These are phyloP conservation scores for Nezara viridula DNA, from an alignment of 2,888 invertebrate genomes.

Conservation along the genomic window DNA sequence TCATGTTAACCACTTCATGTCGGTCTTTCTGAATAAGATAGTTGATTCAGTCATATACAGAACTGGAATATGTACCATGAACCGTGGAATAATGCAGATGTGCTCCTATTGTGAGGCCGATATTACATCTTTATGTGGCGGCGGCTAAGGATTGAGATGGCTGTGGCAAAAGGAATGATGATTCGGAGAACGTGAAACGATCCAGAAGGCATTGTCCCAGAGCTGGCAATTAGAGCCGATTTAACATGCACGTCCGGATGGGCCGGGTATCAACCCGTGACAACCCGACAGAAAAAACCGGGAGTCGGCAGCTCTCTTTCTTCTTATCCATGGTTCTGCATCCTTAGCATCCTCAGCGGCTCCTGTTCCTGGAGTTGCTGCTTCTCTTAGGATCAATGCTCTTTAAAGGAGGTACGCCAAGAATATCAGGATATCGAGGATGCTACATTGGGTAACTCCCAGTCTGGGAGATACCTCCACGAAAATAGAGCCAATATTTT, in stretches of 20 bases:
- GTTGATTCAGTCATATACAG: neutral
- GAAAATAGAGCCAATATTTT: too few species aligned
- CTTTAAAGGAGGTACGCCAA: neutral
- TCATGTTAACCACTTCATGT: too few species aligned
- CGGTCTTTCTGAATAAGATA: too few species aligned
- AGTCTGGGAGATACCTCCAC: too few species aligned
- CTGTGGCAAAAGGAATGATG: slow-evolving; percentile 6
- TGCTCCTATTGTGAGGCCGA: neutral
- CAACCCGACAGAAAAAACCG: neutral
- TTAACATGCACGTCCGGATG: slow-evolving; percentile 27
- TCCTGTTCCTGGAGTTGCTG: neutral
- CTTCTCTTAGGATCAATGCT: neutral
- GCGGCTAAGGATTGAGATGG: neutral
- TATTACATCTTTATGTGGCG: neutral
- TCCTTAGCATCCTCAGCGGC: neutral
- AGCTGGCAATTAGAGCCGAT: slow-evolving; percentile 12
- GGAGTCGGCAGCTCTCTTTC: neutral
- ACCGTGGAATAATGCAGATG: neutral
- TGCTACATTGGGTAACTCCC: too few species aligned
- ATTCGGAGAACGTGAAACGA: slow-evolving; percentile 33
- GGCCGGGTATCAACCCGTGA: neutral
- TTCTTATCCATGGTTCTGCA: neutral
- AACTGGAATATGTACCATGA: neutral
- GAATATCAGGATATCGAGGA: neutral
- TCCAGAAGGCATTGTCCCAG: slow-evolving; percentile 17